A percentile compares a stretch with the other conserved stretches of the same genome.
phyloP scores from a whole-genome alignment of 2,797 vertebrate species.

The Choloepus didactylus region DNA sequence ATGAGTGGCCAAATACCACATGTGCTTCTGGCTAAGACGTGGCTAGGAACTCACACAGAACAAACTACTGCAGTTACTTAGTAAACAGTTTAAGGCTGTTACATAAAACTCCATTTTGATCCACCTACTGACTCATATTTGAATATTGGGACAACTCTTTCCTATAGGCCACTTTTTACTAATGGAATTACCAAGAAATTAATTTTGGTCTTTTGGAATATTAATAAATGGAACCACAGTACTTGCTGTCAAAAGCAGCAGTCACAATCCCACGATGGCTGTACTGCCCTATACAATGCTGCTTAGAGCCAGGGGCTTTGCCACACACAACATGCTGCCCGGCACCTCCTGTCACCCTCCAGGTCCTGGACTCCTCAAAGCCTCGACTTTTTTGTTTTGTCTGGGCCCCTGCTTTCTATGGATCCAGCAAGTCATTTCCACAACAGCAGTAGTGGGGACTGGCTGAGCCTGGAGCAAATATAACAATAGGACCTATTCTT shows the following conservation, averaged over 20 bases:
- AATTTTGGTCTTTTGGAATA: slow-evolving; percentile 16
- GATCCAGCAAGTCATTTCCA: not conserved
- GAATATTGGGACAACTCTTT: not conserved
- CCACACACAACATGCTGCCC: not conserved
- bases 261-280: not conserved
- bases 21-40: not conserved
- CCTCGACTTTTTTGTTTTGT: slow-evolving; percentile 23
- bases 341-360: not conserved
- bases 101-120: not conserved
- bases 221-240: not conserved
- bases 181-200: slow-evolving; percentile 20
- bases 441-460: not conserved
- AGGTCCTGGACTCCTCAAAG: not conserved
- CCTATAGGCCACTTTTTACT: not conserved
- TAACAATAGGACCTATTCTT: not conserved
- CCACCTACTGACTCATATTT: slow-evolving; percentile 18
- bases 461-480: not conserved
- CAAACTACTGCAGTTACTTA: slow-evolving; percentile 28
- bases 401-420: not conserved
- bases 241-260: not conserved
- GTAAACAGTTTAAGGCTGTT: not conserved
- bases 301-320: not conserved
- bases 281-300: not conserved
- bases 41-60: not conserved
- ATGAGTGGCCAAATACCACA: not conserved